Evolutionary conservation across 2,113 vertebrate species (phyloP).

Genomic region (Ailurus styani): DNA sequence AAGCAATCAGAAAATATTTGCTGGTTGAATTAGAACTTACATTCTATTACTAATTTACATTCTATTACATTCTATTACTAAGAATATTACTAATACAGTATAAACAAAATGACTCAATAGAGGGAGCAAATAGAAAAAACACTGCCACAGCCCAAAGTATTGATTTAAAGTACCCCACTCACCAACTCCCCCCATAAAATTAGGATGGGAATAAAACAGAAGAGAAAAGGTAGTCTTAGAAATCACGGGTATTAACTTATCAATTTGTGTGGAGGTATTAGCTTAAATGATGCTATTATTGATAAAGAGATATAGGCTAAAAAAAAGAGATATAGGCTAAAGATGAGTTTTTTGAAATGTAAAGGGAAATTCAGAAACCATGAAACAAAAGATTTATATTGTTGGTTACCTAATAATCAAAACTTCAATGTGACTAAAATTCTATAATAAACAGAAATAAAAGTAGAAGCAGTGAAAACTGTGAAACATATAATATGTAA

Average conservation of each 20-base stretch:
- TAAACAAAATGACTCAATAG: neutral
- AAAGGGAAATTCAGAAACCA: constrained; percentile 4
- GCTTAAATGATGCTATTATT: neutral
- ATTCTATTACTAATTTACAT: no score
- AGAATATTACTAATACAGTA: neutral
- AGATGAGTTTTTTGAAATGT: constrained; percentile 11
- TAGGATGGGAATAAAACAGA: neutral
- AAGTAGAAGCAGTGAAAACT: neutral
- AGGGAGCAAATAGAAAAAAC: neutral
- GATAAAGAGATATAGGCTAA: neutral
- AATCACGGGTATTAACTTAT: neutral
- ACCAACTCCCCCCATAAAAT: neutral
- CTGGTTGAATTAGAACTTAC: neutral
- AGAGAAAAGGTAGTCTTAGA: neutral
- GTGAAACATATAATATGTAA: neutral
- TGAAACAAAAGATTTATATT: neutral
- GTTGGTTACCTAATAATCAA: neutral
- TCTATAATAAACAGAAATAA: neutral
- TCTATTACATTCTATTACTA: no score
- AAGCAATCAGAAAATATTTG: neutral
- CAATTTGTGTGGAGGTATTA: neutral
- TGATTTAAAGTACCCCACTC: neutral
- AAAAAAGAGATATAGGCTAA: no score
- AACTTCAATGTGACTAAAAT: neutral
- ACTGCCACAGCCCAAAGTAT: neutral